Evolutionary conservation across 2,888 invertebrate species (phyloP).

Genomic region (Aleiodes leptofemur): DNA sequence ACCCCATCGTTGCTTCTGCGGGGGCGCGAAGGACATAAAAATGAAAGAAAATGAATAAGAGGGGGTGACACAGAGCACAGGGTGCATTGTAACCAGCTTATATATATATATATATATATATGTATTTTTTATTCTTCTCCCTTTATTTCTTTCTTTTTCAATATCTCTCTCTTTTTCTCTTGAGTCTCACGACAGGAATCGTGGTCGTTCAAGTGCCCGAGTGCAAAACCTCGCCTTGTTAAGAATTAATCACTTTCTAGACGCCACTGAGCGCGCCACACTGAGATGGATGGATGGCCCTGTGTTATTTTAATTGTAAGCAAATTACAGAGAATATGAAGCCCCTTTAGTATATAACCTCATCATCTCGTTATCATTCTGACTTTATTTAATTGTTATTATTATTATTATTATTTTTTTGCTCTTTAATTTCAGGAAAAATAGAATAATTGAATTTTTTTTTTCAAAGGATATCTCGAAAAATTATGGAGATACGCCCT

Average conservation of each 20-base stretch:
- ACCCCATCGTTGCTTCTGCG: slow-evolving; percentile 22
- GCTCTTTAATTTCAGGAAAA: slow-evolving; percentile 2
- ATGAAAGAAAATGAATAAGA: slow-evolving; percentile 16
- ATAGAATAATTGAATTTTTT: neutral
- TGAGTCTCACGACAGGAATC: slow-evolving; percentile 43
- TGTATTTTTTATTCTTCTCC: slow-evolving; percentile 32
- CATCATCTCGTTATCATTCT: slow-evolving; percentile 37
- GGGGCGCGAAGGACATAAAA: slow-evolving; percentile 42
- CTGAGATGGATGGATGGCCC: slow-evolving; percentile 43
- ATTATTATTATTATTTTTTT: neutral
- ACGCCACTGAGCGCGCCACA: slow-evolving; percentile 52
- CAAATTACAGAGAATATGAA: slow-evolving; percentile 53
- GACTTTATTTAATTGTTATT: neutral
- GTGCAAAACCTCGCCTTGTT: slow-evolving; percentile 63
- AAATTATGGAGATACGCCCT: no score
- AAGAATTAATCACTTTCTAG: slow-evolving; percentile 67
- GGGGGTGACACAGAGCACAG: slow-evolving; percentile 35
- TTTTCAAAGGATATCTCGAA: no score
- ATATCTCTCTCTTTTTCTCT: slow-evolving; percentile 6
- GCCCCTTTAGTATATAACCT: slow-evolving; percentile 8
- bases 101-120: neutral
- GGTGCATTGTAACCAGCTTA: slow-evolving; percentile 47
- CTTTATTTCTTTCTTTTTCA: slow-evolving; percentile 30
- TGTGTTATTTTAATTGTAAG: slow-evolving; percentile 61
- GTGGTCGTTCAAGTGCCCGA: slow-evolving; percentile 55